A percentile compares a stretch with the other conserved stretches of the same genome.
Conservation (phyloP, 2,113 vertebrate genomes). For the Antennarius striatus region DNA sequence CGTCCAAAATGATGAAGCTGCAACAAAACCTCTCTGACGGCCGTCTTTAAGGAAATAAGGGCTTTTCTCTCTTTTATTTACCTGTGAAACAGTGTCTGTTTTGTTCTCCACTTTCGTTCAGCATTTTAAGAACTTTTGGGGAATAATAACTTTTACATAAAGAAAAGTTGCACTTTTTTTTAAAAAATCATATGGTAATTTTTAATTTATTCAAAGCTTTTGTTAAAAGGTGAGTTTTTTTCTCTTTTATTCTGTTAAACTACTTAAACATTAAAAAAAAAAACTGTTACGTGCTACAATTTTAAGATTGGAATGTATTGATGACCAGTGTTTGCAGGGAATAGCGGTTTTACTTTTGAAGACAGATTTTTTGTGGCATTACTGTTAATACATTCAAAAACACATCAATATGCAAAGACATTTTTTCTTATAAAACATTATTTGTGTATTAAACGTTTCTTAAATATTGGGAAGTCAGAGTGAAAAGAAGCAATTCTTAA, state of each 20-base stretch:
- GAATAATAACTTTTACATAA: neutral
- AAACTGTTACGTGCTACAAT: no score
- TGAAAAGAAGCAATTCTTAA: neutral
- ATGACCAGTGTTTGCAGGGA: no score
- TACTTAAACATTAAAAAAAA: no score
- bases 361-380: no score
- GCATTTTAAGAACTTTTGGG: neutral
- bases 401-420: no score
- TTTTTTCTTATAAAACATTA: no score
- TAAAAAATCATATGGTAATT: neutral
- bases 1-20: constrained; percentile 46
- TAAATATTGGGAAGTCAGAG: neutral
- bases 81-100: neutral
- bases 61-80: constrained; percentile 25
- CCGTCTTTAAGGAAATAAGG: constrained; percentile 56
- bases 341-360: no score
- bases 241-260: no score
- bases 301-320: no score
- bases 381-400: no score
- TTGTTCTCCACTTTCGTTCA: neutral
- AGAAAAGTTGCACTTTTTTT: constrained; percentile 1
- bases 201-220: constrained; percentile 7
- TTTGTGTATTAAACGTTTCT: neutral
- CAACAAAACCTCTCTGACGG: constrained; percentile 50
- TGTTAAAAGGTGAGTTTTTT: constrained; percentile 42